A percentile compares a stretch with the other conserved stretches of the same genome.
phyloP scores from a whole-genome alignment of 2,888 invertebrate species.

The Pseudococcus longispinus region DNA sequence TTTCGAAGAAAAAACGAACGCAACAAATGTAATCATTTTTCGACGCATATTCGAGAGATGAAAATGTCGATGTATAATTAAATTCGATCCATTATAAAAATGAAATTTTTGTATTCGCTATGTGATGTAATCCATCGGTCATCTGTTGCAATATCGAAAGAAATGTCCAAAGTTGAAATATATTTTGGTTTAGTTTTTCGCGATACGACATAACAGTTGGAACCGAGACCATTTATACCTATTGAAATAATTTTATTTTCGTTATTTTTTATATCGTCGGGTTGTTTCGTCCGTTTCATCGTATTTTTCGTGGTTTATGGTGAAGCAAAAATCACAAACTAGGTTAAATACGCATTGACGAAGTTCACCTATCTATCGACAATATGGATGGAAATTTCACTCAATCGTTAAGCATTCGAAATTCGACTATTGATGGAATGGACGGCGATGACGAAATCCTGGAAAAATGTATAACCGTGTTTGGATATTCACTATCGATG shows the following conservation, averaged over 20 bases:
- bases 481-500: constrained; percentile 39
- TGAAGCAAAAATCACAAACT: background rate
- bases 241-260: background rate
- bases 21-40: constrained; percentile 14
- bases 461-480: background rate
- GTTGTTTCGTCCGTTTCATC: background rate
- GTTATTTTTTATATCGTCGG: background rate
- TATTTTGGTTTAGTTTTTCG: background rate
- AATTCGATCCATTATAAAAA: constrained; percentile 16
- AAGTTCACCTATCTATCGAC: background rate
- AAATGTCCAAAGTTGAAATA: background rate
- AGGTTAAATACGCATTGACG: background rate
- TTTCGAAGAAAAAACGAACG: background rate
- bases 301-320: background rate
- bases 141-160: constrained; percentile 8
- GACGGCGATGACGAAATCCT: background rate
- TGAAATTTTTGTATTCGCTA: background rate
- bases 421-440: background rate
- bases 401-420: background rate
- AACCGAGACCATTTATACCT: background rate
- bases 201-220: background rate
- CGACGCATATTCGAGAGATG: background rate
- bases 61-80: constrained; percentile 15
- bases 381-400: background rate
- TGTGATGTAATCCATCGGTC: constrained; percentile 10